A percentile compares a stretch with the other conserved stretches of the same genome.
These are phyloP conservation scores for Belonocnema kinseyi DNA, from an alignment of 1,140 invertebrate species.

Conservation along the genomic window DNA sequence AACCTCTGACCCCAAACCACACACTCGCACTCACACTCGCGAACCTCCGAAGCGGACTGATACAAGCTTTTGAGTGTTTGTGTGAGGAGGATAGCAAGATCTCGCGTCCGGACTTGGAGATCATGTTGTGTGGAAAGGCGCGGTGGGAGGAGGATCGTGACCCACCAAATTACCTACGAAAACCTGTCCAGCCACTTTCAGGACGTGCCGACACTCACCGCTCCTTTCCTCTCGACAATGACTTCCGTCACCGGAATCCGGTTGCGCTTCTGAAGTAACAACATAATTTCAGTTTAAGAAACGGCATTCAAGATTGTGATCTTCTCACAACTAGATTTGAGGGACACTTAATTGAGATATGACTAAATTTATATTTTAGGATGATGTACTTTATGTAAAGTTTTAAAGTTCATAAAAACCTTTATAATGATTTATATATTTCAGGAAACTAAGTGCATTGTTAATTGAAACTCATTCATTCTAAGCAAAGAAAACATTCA, in stretches of 20 bases:
- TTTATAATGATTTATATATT: no score
- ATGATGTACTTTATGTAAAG: no score
- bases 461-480: no score
- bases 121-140: conserved; percentile 21
- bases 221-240: conserved; percentile 40
- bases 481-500: no score
- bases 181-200: conserved; percentile 59
- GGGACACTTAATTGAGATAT: no score
- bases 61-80: conserved; percentile 41
- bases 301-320: neutral
- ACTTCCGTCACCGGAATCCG: conserved; percentile 60
- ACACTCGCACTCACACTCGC: conserved; percentile 51
- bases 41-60: conserved; percentile 37
- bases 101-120: conserved; percentile 30
- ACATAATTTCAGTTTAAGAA: conserved; percentile 52
- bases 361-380: no score
- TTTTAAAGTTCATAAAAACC: no score
- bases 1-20: conserved; percentile 70
- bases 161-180: conserved; percentile 57
- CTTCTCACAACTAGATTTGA: no score
- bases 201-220: conserved; percentile 53
- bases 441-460: no score
- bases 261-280: conserved; percentile 52
- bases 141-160: conserved; percentile 48
- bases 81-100: conserved; percentile 31